Conservation (phyloP, 2,113 vertebrate species). For the Pagrus major region DNA sequence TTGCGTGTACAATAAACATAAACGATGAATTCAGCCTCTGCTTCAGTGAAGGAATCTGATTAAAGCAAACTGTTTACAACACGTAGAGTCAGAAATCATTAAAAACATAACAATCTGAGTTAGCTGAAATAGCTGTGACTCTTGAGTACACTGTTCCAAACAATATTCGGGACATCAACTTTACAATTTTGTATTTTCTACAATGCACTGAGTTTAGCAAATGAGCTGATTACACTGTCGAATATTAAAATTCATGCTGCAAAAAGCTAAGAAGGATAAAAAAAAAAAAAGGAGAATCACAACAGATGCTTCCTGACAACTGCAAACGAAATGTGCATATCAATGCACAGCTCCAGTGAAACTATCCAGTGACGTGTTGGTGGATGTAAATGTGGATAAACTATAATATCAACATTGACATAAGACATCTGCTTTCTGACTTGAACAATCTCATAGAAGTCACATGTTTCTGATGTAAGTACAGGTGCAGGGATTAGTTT, state of each 20-base stretch:
- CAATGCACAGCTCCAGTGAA: neutral
- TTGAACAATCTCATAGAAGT: neutral
- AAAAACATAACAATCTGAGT: neutral
- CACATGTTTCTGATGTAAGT: neutral
- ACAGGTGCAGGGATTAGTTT: neutral
- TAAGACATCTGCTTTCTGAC: neutral
- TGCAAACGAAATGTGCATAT: neutral
- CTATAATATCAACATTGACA: neutral
- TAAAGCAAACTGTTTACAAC: neutral
- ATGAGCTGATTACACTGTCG: neutral
- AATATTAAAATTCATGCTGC: neutral
- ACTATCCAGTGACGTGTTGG: neutral
- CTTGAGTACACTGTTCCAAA: neutral
- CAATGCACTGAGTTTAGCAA: neutral
- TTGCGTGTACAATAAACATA: slow-evolving; percentile 7
- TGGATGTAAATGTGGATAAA: neutral
- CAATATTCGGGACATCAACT: neutral
- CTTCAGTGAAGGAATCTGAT: neutral
- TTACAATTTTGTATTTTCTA: neutral
- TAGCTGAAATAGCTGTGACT: neutral
- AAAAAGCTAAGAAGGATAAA: neutral
- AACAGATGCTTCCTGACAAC: slow-evolving; percentile 1
- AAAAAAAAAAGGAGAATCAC: neutral
- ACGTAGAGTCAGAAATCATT: neutral
- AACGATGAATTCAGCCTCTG: neutral